A percentile compares a stretch with the other conserved stretches of the same genome.
Conservation (phyloP, 2,113 vertebrate genomes). For the Bambusicola thoracicus region DNA sequence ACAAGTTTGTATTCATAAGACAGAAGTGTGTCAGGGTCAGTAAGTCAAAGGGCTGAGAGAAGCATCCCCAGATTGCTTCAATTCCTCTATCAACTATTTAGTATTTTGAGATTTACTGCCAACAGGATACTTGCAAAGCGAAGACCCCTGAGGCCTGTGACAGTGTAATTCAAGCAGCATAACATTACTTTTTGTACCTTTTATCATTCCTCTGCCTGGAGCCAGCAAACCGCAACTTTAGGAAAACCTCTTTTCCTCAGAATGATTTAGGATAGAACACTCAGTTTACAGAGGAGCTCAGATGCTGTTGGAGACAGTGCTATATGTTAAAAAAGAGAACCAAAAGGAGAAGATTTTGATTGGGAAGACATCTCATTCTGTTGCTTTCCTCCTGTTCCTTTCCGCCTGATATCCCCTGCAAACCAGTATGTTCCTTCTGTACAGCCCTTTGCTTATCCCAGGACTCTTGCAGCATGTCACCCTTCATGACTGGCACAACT, state of each 20-base stretch:
- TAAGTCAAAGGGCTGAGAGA: constrained; percentile 38
- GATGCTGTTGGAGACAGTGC: neutral
- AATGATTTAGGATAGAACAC: neutral
- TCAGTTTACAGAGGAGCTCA: neutral
- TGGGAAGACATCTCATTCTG: neutral
- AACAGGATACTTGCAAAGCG: neutral
- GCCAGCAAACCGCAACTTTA: neutral
- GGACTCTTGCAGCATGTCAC: neutral
- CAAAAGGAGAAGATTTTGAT: neutral
- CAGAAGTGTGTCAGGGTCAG: constrained; percentile 43
- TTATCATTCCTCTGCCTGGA: neutral
- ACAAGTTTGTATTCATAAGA: constrained; percentile 27
- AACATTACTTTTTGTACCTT: neutral
- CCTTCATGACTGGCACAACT: neutral
- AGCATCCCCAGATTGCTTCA: constrained; percentile 38
- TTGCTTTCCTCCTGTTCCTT: neutral
- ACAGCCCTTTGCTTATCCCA: neutral
- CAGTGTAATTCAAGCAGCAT: neutral
- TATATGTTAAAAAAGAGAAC: neutral
- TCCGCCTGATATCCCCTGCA: neutral
- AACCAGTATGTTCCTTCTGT: neutral
- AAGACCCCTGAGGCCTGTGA: neutral
- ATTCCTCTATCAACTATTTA: constrained; percentile 44
- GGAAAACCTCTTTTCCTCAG: neutral
- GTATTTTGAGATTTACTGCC: constrained; percentile 48